Base-by-base conservation (phyloP, 1,140 invertebrate genomes). In the Drosophila mayri region DNA sequence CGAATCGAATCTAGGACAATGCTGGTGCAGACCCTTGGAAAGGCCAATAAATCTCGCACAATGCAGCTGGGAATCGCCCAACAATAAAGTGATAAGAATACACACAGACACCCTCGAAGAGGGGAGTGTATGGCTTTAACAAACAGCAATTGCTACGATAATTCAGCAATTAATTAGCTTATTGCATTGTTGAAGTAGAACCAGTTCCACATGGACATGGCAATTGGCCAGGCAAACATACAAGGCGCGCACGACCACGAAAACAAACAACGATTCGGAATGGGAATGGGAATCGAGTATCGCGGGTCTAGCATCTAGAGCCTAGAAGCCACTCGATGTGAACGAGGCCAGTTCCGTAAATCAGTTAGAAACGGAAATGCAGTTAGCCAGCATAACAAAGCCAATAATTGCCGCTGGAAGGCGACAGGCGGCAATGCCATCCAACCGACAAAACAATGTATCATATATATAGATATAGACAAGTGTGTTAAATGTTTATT, bases 271-370 rank as follows among this genome's bases (percentile, higher is more conserved):
- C 62, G 9, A 4, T 16, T 25, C 5, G 50, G 18, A 54, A 6
- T 54, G 50, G 38, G 62, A 32, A 50, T 50, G 14, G 25, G 32
- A 47, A 58, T 52, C 58, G 28, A 43, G 63, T 50, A 35, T 44
- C 47, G 22, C 25, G 28, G 18, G 11, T 16, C 30, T 54, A 35
- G 35, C 18, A 54, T 54, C 35, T 37, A 54, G 32, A 54, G 50
- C 50, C 50, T 70, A 20, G 25, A 37, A 50, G 10, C 20, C 46
- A 67, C 63, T 64, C 54, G 54, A 47, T 37, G 22, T 16, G 10
- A 62, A 50, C 85, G 80, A 88, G 85, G 85, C 74, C 66, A 88
- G 81, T 88, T 88, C 85, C 85, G 86, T 79, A 80, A 88, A 88
- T 84, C 80, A 84, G 84, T 84, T 90, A 67, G 64, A 54, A 85